Evolutionary conservation across 2,888 invertebrate species (phyloP), one percentile per base, ranked within the genome.

Genomic region (Stomorhina lunata): DNA sequence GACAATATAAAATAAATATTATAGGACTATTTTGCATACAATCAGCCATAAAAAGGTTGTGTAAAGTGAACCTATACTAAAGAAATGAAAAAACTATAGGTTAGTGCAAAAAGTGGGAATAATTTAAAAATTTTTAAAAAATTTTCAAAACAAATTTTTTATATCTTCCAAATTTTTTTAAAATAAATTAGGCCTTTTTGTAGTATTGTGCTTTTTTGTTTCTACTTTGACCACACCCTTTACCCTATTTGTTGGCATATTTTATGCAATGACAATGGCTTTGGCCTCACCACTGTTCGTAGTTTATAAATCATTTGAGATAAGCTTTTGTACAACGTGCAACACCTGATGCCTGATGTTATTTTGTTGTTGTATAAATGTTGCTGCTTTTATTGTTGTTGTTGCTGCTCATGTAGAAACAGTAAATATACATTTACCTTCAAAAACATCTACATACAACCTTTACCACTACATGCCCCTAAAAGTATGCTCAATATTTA

Each of bases 301-400:
- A 89, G 89, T 89, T 89, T 89, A 89, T 89, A 89, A 89, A 89
- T 89, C 89, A 89, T 89, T 88, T 87, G 87, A 89, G 89, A 89
- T 89, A 89, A 89, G 89, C 89, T 89, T 86, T 86, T 85, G 87
- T 87, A 88, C 89, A 89, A 86, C 88, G 86, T 88, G 88, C 88
- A 89, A 88, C 89, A 89, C 89, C 89, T 89, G 89, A 89, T 89
- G 89, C 86, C 87, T n/a, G n/a, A 40, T 61, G 25, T 45, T 80
- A 78, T 45, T 61, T 9, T 34, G 17, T 73, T 40, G 20, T 27
- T 53, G 75, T 57, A 37, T 15, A 37, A 43, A 25, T 53, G 61
- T 59, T 83, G 45, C 65, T 78, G 34, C 20, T 45, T 37, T 59
- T 63, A 10, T 53, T 66, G 66, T 76, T 76, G 37, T 76, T 66